Base-by-base conservation (phyloP, 2,888 invertebrate genomes). In the Keiferia lycopersicella region DNA sequence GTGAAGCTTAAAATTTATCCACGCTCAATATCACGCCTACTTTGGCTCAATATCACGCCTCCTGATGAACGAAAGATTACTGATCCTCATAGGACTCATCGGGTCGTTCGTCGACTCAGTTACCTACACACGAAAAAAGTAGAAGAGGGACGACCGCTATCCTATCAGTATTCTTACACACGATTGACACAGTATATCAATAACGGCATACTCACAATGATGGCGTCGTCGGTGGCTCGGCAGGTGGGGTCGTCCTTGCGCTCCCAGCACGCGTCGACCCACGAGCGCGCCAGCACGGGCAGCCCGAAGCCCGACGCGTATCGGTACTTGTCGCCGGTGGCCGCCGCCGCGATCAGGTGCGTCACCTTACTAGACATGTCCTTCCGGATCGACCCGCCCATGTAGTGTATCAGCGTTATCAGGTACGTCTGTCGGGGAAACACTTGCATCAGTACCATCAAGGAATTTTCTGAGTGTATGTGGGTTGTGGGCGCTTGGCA, bases 311-410 rank as follows among this genome's bases (percentile, higher is more conserved):
- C 96, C 69, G 96, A 95, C 65, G 98, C 98, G 88, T 97, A 97
- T 90, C 96, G 95, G 87, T 98, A 99, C 92, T 98, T 98, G 75
- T 97, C 96, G 67, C 98, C 98, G 58, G 96, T 96, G 76, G 96
- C 96, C 75, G 94, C 94, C 78, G 96, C 96, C 69, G 98, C 97
- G 73, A 99, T 97, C 72, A 99, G 93, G 93, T 99, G 98, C 63
- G 98, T 99, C 72, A 98, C 96, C 82, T 96, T 96, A 65, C 94
- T 94, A 68, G 95, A 95, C 94, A 97, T 95, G 81, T 98, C 98
- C 89, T 96, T 97, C 70, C 98, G 94, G 79, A 98, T 96, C 76
- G 97, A 97, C 60, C 98, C 99, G 74, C 98, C 98, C 98, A 99
- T 98, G 84, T 96, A 96, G 92, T 98, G 98, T 75, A 98, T 96